Evolutionary conservation across 2,888 invertebrate species (phyloP), one percentile per base, ranked within the genome.

Genomic region (Polyommatus iphigenia): DNA sequence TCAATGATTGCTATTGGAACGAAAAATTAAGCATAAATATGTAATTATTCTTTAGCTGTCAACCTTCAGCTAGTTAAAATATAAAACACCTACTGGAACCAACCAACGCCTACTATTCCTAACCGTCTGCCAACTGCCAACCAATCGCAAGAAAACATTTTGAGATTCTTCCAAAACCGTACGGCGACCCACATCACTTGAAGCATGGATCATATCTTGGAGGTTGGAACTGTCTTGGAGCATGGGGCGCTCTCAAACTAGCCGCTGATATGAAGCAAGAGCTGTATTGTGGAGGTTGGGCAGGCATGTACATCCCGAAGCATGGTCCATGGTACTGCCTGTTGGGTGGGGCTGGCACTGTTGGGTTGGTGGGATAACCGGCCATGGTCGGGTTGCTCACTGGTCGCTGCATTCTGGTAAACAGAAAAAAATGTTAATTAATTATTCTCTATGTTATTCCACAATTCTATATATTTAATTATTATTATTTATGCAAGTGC

Each of bases 341-440:
- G 29, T 36, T 59, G 0, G 62, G 76, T 41, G 78, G 78, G 3
- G 75, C 79, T 8, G 67, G 67, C 1, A 72, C 73, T 50, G 77
- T 54, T 2, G 75, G 76, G 50, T 76, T 76, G 24, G 54, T 73
- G 29, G 82, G 80, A 8, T 79, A 76, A 3, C 80, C 80, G 13
- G 81, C 76, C 80, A 81, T 81, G 78, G 80, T 81, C 36, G 80
- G 78, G 80, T 88, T 87, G 83, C 84, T 86, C 71, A 82, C 84
- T 80, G 88, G 86, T 75, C 88, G 90, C 80, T 91, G 90, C 91
- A 92, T 92, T 85, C 91, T 92, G 84, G 5, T 18, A 83, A 87
- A 78, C 15, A 79, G 79, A 81, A 32, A 54, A 78, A 67, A 6
- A 24, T 24, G 36, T 36, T 36, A 6, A 36, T 36, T 6, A n/a